These are phyloP conservation scores for Pecten maximus DNA, from an alignment of 2,888 invertebrate genomes.

Conservation along the genomic window DNA sequence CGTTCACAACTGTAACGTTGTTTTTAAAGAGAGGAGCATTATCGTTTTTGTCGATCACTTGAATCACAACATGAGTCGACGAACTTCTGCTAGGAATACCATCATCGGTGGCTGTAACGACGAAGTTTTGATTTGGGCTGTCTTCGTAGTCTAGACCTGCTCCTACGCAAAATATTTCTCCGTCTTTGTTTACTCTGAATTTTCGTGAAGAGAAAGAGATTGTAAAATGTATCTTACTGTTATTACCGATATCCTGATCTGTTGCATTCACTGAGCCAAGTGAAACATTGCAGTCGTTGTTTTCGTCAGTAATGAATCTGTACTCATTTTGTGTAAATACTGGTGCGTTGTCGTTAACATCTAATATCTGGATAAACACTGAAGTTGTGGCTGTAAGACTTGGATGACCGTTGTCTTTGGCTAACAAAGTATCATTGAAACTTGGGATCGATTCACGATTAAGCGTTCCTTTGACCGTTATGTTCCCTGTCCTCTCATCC, in stretches of 20 bases:
- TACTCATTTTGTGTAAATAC: background rate
- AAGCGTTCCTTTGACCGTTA: background rate
- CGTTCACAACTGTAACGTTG: background rate
- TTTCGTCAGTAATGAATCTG: background rate
- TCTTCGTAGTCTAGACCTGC: background rate
- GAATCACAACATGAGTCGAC: background rate
- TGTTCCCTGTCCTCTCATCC: background rate
- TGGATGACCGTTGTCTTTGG: background rate
- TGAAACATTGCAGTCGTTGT: background rate
- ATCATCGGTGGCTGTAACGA: background rate
- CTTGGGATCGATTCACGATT: background rate
- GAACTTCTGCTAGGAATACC: background rate
- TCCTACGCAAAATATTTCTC: background rate
- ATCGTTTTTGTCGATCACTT: background rate
- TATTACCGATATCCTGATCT: background rate
- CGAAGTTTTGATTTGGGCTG: background rate
- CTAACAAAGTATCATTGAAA: background rate
- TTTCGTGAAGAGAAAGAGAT: background rate
- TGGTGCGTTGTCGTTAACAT: background rate
- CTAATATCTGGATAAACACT: background rate
- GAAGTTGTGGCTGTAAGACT: background rate
- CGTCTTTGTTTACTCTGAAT: background rate
- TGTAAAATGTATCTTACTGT: background rate
- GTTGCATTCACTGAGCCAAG: background rate
- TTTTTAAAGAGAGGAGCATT: background rate